Evolutionary conservation across 2,113 vertebrate species (phyloP).

Genomic region (Poeciliopsis occidentalis): DNA sequence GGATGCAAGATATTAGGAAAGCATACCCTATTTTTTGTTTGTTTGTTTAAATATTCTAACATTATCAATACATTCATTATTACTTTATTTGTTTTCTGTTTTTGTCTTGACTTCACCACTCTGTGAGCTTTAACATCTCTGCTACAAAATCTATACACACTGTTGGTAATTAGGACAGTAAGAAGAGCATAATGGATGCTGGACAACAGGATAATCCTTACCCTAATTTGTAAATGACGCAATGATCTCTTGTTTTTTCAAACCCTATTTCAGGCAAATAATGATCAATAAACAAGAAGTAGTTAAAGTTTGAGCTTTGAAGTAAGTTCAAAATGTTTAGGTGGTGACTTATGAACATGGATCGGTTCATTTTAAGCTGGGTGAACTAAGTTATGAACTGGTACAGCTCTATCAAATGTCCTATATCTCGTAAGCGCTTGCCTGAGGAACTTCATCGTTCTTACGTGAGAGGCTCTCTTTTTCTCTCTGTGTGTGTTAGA

Average conservation of each 20-base stretch:
- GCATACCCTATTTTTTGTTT: neutral
- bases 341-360: neutral
- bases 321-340: neutral
- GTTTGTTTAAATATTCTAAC: neutral
- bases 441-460: constrained; percentile 50
- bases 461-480: constrained; percentile 16
- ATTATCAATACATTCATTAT: neutral
- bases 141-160: neutral
- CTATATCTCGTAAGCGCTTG: constrained; percentile 15
- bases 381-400: constrained; percentile 13
- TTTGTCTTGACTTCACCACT: neutral
- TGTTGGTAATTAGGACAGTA: neutral
- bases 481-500: constrained; percentile 8
- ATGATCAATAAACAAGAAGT: neutral
- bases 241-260: too few species aligned
- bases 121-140: too few species aligned
- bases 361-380: neutral
- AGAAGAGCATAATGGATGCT: neutral
- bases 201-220: neutral
- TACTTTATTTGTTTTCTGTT: neutral
- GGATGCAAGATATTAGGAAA: neutral
- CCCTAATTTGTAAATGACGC: neutral
- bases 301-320: neutral
- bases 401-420: constrained; percentile 33
- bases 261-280: too few species aligned